Evolutionary conservation across 2,113 vertebrate species (phyloP), one percentile per base, ranked within the genome.

Genomic region (Myotis yumanensis): DNA sequence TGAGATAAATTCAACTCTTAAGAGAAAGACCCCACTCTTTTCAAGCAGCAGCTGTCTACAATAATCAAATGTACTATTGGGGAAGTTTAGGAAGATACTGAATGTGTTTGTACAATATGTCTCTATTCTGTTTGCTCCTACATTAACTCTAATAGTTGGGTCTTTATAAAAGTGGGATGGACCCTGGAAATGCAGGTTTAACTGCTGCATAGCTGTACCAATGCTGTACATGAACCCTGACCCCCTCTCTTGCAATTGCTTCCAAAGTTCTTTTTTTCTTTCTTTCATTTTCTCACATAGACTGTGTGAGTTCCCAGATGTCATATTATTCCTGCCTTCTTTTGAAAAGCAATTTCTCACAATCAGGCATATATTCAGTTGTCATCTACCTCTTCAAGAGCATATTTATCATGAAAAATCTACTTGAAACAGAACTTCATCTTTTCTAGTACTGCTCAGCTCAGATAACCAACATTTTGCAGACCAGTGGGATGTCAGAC

Each of bases 351-450:
- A 81, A 1, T 91, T 87, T 15, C 43, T 96, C 52, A 64, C 15
- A 69, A 37, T 82, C 1, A 25, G 6, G 22, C 14, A 18, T 72
- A 40, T 20, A 30, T 32, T 94, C 28, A 54, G 30, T 91, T 88
- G 75, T 80, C 32, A 73, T 66, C 40, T 77, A 7, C 30, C n/a
- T 92, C 40, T 90, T 68, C 0, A 87, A 80, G 43, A 92, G 23
- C 10, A 30, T 51, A 43, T 57, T 95, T 57, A 64, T 76, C 10
- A 73, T 85, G 82, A 90, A 94, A 40, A 86, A 84, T 51, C 52
- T 71, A 48, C 72, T 75, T 72, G 25, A 83, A 89, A 64, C 4
- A 73, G 37, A 76, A 40, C 17, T 73, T 96, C 57, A 40, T 52
- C n/a, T 96, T 96, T 75, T 80, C 11, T 20, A 62, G 8, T 17